Evolutionary conservation across 2,113 vertebrate genomes (phyloP).

Genomic region (Ondatra zibethicus): DNA sequence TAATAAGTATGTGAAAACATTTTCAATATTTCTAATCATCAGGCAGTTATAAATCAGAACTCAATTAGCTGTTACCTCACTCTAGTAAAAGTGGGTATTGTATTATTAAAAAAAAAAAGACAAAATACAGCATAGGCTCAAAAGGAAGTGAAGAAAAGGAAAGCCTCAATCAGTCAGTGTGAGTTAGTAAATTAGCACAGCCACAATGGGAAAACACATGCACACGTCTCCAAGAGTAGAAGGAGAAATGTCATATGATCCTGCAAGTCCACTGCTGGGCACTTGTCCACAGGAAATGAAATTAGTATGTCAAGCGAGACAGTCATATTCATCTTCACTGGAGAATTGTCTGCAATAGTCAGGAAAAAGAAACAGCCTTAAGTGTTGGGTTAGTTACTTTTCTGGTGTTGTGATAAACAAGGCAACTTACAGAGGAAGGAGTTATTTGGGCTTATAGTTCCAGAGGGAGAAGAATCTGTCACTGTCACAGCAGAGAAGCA

Average conservation of each 20-base stretch:
- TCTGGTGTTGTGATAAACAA: background rate
- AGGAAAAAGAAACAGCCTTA: background rate
- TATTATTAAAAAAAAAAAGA: background rate
- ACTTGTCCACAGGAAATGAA: background rate
- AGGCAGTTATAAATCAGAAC: background rate
- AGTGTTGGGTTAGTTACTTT: no score
- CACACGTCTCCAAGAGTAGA: background rate
- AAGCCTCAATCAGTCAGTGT: background rate
- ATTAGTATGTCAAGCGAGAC: background rate
- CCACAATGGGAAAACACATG: background rate
- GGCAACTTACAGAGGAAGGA: background rate
- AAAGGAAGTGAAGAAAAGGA: background rate
- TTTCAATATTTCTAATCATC: background rate
- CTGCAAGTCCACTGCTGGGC: background rate
- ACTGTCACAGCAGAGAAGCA: no score
- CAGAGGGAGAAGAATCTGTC: background rate
- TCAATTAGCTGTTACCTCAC: background rate
- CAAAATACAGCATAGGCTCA: background rate
- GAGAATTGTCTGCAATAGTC: background rate
- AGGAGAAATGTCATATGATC: background rate
- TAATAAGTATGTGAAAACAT: background rate
- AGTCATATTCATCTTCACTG: no score
- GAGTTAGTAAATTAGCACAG: background rate
- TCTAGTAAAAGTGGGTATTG: background rate
- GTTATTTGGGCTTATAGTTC: background rate